phyloP scores from a whole-genome alignment of 2,888 invertebrate species.

The Drosophila pegasa region DNA sequence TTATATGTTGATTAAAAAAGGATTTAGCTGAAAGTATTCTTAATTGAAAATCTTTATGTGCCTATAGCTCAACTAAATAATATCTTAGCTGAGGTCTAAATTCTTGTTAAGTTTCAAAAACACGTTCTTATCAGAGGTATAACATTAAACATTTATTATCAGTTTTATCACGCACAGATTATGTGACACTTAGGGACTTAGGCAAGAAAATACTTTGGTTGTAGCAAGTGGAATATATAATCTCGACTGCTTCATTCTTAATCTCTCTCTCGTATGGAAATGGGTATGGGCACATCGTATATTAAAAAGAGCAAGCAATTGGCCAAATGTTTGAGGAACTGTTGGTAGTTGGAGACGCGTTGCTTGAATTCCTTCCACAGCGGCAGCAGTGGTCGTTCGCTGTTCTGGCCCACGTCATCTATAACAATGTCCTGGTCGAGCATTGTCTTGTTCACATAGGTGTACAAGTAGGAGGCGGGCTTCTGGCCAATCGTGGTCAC shows the following conservation, averaged over 20 bases:
- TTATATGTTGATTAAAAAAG: too few species aligned
- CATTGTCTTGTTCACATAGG: conserved; percentile 88
- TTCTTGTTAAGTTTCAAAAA: neutral
- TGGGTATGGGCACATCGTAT: conserved; percentile 87
- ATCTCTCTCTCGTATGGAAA: conserved; percentile 82
- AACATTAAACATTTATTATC: conserved; percentile 80
- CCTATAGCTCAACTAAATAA: neutral
- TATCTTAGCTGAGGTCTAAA: too few species aligned
- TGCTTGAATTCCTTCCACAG: conserved; percentile 85
- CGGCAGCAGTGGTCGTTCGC: conserved; percentile 78
- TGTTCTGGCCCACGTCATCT: conserved; percentile 27
- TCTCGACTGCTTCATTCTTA: conserved; percentile 58
- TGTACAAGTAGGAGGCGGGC: conserved; percentile 92
- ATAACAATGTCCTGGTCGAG: conserved; percentile 61
- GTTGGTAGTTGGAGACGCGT: conserved; percentile 85
- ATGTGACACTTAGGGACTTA: conserved; percentile 50
- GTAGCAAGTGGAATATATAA: conserved; percentile 32
- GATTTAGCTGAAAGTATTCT: neutral
- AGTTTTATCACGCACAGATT: conserved; percentile 78
- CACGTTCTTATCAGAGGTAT: conserved; percentile 23
- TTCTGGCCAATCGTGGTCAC: conserved; percentile 88
- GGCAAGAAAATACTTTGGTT: conserved; percentile 26
- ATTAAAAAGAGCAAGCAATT: conserved; percentile 87
- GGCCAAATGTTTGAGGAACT: conserved; percentile 86
- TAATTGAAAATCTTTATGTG: neutral